Evolutionary conservation across 2,888 invertebrate genomes (phyloP).

Genomic region (Drosophila mimetica): DNA sequence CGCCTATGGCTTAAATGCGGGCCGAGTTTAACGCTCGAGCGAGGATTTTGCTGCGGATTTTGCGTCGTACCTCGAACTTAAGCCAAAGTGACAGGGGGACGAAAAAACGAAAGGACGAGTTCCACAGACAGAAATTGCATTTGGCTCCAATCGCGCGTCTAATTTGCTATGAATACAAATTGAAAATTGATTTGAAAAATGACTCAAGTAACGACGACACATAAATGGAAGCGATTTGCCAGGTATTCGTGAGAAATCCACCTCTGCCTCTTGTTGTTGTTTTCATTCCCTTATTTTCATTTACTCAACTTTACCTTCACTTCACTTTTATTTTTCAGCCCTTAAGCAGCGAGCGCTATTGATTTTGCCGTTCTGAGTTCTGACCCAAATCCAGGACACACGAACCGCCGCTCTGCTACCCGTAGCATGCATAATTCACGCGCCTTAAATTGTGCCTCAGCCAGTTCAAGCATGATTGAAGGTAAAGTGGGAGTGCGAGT

Average conservation of each 20-base stretch:
- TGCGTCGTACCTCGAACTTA: not conserved
- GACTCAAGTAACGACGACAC: conserved; percentile 20
- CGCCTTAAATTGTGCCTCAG: conserved; percentile 47
- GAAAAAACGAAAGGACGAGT: too few relatives aligned
- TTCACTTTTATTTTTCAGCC: conserved; percentile 8
- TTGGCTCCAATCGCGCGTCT: conserved; percentile 14
- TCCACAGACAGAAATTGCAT: conserved; percentile 18
- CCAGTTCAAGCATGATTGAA: conserved; percentile 46
- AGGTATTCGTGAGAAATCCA: conserved; percentile 18
- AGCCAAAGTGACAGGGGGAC: conserved; percentile 3
- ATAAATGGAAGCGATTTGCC: conserved; percentile 28
- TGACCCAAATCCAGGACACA: conserved; percentile 63
- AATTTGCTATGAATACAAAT: conserved; percentile 35
- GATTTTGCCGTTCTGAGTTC: conserved; percentile 68
- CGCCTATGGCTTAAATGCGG: conserved; percentile 42
- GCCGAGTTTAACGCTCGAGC: not conserved
- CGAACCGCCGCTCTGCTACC: conserved; percentile 7
- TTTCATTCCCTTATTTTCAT: not conserved
- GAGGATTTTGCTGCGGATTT: not conserved
- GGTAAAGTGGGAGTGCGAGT: conserved; percentile 1
- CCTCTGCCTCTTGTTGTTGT: conserved; percentile 15
- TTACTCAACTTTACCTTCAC: too few relatives aligned
- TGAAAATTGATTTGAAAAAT: conserved; percentile 41
- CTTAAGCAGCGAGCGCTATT: conserved; percentile 51
- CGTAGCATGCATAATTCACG: conserved; percentile 63